A percentile compares a stretch with the other conserved stretches of the same genome.
Evolutionary conservation across 2,797 vertebrate species (phyloP).

Genomic region (Xenentodon cancila): DNA sequence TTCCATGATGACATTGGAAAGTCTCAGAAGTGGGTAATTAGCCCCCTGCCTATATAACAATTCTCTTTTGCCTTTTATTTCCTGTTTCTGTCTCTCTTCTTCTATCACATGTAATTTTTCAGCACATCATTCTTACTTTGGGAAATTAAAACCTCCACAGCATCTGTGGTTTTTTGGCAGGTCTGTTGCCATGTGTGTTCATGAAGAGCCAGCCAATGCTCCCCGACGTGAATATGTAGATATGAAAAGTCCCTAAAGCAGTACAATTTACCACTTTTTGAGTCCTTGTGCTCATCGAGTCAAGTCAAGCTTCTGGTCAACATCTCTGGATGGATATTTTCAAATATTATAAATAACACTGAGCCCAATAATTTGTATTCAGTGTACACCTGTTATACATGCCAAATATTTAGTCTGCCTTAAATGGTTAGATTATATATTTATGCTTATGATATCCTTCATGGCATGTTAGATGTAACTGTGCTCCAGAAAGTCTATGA

Average conservation of each 20-base stretch:
- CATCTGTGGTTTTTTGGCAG: conserved; percentile 65
- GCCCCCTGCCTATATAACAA: conserved; percentile 46
- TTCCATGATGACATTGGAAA: conserved; percentile 62
- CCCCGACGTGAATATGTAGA: conserved; percentile 45
- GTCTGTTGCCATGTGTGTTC: conserved; percentile 1
- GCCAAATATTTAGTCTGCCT: no score
- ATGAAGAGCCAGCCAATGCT: conserved; percentile 33
- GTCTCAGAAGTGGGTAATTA: conserved; percentile 66
- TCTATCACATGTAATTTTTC: conserved; percentile 55
- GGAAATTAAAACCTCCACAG: conserved; percentile 50
- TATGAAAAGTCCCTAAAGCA: conserved; percentile 31
- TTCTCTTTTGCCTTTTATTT: conserved; percentile 25
- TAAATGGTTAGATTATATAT: no score
- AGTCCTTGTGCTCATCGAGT: conserved; percentile 34
- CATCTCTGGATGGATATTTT: background rate
- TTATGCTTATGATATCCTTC: no score
- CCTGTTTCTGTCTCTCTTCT: conserved; percentile 21
- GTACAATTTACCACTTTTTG: conserved; percentile 32
- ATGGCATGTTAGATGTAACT: no score
- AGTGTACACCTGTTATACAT: no score
- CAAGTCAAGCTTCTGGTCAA: conserved; percentile 26
- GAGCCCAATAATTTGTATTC: no score
- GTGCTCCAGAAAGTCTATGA: no score
- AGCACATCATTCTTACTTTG: conserved; percentile 49
- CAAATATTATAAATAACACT: no score